Evolutionary conservation across 1,140 invertebrate species (phyloP).

Genomic region (Euura saliciscinereae): DNA sequence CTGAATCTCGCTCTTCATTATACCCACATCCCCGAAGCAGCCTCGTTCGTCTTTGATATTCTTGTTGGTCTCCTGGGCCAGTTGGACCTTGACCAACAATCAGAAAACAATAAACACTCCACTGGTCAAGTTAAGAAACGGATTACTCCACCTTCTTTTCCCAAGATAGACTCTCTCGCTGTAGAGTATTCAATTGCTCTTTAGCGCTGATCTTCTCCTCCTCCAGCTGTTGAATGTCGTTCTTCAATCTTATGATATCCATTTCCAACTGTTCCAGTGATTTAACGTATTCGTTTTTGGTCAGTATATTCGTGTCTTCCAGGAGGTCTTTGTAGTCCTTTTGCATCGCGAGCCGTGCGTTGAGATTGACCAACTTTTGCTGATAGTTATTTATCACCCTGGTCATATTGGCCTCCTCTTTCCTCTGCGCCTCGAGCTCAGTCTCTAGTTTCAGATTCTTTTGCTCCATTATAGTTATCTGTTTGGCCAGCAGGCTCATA

Average conservation of each 20-base stretch:
- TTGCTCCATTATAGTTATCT: slow-evolving; percentile 76
- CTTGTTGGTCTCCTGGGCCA: slow-evolving; percentile 72
- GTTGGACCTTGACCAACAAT: slow-evolving; percentile 57
- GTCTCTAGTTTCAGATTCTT: slow-evolving; percentile 73
- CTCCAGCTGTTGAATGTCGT: slow-evolving; percentile 69
- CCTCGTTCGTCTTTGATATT: slow-evolving; percentile 69
- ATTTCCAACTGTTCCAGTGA: slow-evolving; percentile 67
- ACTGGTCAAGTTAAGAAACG: slow-evolving; percentile 11
- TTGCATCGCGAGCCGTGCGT: slow-evolving; percentile 65
- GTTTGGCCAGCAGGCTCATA: slow-evolving; percentile 71
- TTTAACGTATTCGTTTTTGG: slow-evolving; percentile 63
- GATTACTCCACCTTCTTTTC: slow-evolving; percentile 69
- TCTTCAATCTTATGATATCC: slow-evolving; percentile 68
- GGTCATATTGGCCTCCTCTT: slow-evolving; percentile 63
- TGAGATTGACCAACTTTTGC: slow-evolving; percentile 65
- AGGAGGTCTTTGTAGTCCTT: slow-evolving; percentile 64
- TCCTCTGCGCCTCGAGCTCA: slow-evolving; percentile 64
- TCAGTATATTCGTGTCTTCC: slow-evolving; percentile 65
- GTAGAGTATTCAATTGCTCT: slow-evolving; percentile 66
- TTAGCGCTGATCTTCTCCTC: slow-evolving; percentile 69
- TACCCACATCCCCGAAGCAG: slow-evolving; percentile 71
- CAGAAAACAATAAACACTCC: slow-evolving; percentile 22
- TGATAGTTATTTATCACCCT: slow-evolving; percentile 66
- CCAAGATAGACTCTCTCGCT: slow-evolving; percentile 77
- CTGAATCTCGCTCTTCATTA: slow-evolving; percentile 82